Conservation (phyloP, 2,113 vertebrate genomes). For the Platanista minor region DNA sequence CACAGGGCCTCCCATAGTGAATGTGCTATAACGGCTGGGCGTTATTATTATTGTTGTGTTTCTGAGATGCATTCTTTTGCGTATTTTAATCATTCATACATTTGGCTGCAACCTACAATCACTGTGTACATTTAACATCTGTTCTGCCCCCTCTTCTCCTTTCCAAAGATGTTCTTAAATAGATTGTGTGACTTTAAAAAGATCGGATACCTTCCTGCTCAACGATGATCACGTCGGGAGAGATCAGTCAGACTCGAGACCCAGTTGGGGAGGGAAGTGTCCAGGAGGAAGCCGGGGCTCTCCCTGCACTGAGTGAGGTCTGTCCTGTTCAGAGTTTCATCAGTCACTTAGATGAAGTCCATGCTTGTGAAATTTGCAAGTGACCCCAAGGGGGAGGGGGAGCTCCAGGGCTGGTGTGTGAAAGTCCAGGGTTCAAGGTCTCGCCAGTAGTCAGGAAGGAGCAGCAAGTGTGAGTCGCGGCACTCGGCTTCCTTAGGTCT, state of each 20-base stretch:
- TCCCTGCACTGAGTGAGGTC: neutral
- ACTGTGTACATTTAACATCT: neutral
- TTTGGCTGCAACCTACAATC: neutral
- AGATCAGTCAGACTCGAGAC: neutral
- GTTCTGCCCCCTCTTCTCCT: neutral
- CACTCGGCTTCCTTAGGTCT: neutral
- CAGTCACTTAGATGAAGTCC: neutral
- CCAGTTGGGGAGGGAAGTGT: fast-evolving
- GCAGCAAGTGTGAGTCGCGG: neutral
- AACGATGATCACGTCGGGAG: no score
- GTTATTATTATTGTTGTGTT: neutral
- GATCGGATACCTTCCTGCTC: neutral
- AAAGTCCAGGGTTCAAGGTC: neutral
- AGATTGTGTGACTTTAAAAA: neutral
- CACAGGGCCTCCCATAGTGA: neutral
- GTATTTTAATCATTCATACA: neutral
- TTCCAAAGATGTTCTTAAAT: neutral
- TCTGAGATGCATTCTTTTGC: neutral
- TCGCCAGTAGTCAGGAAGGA: neutral
- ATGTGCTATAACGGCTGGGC: fast-evolving
- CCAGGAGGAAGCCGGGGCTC: neutral
- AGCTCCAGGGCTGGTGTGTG: no score
- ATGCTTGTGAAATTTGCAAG: neutral
- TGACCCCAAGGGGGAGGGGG: neutral
- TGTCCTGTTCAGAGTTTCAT: neutral